Evolutionary conservation across 37 sponge, comb jelly and placozoan species (phyloP), one percentile per base, ranked within the genome.

Genomic region (Axinella damicornis): DNA sequence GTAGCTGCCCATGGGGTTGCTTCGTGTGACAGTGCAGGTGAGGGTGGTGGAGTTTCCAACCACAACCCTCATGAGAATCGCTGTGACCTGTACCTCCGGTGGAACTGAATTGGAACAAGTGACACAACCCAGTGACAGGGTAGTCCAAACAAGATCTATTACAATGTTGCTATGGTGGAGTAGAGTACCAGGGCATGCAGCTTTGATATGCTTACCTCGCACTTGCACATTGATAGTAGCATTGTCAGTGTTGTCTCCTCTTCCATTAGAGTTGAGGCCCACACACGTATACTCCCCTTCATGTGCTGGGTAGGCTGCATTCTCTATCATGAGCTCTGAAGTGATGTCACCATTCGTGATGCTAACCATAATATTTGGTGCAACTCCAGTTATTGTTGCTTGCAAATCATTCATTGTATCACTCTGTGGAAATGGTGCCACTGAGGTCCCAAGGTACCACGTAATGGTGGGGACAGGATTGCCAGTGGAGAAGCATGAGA

Each of bases 211-310:
- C 46, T 2, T 25, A 79, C 80, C 80, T 54, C 52, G 31, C 15
- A 79, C 82, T 81, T 88, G 82, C 60, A 88, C 81, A 27, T 75
- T 81, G 71, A 88, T 76, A 1, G 28, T 70, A 16, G 76, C 88
- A 69, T 35, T 76, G 64, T 71, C 25, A 25, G 53, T 79, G 80
- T 2, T 57, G 34, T 30, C 32, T 18, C 18, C 59, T 14, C 1
- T 4, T 27, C 14, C 12, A 5, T 75, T 20, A 2, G 66, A 46
- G 68, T 83, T 83, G 53, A 21, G 21, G 16, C 61, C 71, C 32
- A 57, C 34, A 53, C 83, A 83, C 15, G 37, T 59, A 64, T 83
- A 83, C 53, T 61, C 73, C 57, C 83, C 83, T 62, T 62, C 52
- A 40, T 83, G 63, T 13, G 41, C 30, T 34, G 83, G 83, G 73